Base-by-base conservation (phyloP, 1,140 invertebrate species). In the Leptestheria dahalacensis region DNA sequence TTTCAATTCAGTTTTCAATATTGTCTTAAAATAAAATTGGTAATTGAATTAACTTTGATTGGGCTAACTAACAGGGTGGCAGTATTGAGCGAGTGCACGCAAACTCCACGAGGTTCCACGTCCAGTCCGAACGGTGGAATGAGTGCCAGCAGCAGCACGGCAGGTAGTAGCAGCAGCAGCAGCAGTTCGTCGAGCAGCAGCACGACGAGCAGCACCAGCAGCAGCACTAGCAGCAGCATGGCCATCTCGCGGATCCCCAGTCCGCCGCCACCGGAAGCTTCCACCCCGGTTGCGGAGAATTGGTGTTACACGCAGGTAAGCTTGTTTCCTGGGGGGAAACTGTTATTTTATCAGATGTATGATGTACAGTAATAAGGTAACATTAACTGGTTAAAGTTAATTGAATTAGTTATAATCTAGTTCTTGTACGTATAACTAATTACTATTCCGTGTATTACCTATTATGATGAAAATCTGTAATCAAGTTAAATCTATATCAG, bases 221-320 rank as follows among this genome's bases (percentile, higher is more conserved):
- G 58, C 49, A 24, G 57, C 33, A 26, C 54, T 46, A 48, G 29
- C 48, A 47, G 60, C 25, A 48, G 55, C 28, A 90, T 90, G 87
- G 86, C 87, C 75, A 85, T 91, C 71, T 88, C 86, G 74, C 82
- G 88, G 68, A 88, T 91, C 70, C 87, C 88, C 66, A 67, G 68
- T n/a, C 88, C 88, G 70, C 84, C 85, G 67, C 82, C 88, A 68
- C 84, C 86, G 70, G 88, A 91, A 82, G 85, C 85, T 70, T 88
- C 89, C 76, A 91, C 88, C 68, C 89, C 89, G 67, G 88, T 93
- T 62, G 89, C 89, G 49, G 90, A 94, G 74, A 93, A 92, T 76
- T 94, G 90, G 90, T 94, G 89, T 80, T 92, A 92, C 71, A 94
- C 90, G 70, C 89, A 92, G 85, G 88, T 92, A 75, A 76, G 73